Evolutionary conservation across 2,113 vertebrate genomes (phyloP).

Genomic region (Aleadryas rufinucha): DNA sequence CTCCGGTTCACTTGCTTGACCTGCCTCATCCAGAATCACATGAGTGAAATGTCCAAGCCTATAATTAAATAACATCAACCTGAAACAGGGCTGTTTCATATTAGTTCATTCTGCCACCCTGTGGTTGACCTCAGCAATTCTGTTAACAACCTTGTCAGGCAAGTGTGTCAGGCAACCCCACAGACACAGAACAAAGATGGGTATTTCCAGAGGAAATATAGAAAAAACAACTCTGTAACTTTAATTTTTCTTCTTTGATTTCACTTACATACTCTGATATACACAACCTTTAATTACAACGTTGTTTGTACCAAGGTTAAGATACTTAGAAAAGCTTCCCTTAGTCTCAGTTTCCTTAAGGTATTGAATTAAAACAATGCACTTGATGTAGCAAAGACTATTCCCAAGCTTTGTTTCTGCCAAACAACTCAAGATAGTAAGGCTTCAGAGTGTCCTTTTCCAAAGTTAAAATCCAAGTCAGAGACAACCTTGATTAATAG

Average conservation of each 20-base stretch:
- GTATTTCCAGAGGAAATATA: fast-evolving
- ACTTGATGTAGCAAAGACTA: neutral
- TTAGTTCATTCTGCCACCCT: constrained; percentile 29
- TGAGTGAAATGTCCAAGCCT: constrained; percentile 95
- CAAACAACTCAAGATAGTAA: neutral
- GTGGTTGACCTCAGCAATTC: constrained; percentile 18
- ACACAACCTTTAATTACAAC: neutral
- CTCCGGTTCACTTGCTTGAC: constrained; percentile 93
- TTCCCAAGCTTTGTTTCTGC: neutral
- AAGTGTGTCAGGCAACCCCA: neutral
- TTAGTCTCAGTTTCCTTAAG: neutral
- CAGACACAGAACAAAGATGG: fast-evolving
- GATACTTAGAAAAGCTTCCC: neutral
- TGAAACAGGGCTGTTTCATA: neutral
- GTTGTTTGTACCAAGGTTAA: neutral
- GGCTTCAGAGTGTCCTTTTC: neutral
- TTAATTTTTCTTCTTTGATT: neutral
- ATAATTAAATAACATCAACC: neutral
- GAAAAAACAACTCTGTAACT: neutral
- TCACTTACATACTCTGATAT: neutral
- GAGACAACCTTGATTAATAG: neutral
- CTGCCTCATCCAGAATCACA: constrained; percentile 92
- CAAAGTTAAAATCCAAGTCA: neutral
- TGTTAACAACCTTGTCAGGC: neutral
- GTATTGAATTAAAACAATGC: neutral